Evolutionary conservation across 2,888 invertebrate genomes (phyloP), one percentile per base, ranked within the genome.

Genomic region (Aplocera efformata): DNA sequence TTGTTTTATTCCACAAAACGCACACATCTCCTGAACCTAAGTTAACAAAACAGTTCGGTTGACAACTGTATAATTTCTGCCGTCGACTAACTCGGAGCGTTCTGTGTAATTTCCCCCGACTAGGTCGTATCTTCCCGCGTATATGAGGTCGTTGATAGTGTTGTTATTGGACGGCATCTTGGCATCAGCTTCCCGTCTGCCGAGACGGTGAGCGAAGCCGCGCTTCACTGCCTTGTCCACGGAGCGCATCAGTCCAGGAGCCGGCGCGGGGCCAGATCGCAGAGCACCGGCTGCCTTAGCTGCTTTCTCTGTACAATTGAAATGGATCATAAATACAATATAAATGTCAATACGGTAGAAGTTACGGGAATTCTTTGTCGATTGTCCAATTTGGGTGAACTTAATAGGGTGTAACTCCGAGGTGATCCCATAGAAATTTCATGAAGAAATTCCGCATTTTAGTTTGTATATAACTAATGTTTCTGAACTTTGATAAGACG

Each of bases 271-370:
- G 48, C 49, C 72, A 2, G 71, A 59, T 3, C 77, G 66, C 25
- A 69, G 30, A 0, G 64, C 67, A 3, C 71, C 69, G 0, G 75
- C 71, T 0, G 72, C 62, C 50, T 63, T 63, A 1, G 79, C 77
- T 27, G 72, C 73, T 27, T 68, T 70, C 23, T 70, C 79, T 78
- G 50, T 54, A 2, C 13, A 17, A 5, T 17, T 2, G 13, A 17
- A 17, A 17, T 17, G 5, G 5, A 17, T 17, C 3, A 17, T 17
- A 17, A 17, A 17, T 5, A 17, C n/a, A n/a, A n/a, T n/a, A n/a
- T n/a, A n/a, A n/a, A n/a, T n/a, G n/a, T n/a, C n/a, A n/a, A n/a
- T n/a, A n/a, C n/a, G n/a, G n/a, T n/a, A n/a, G n/a, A n/a, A n/a
- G n/a, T n/a, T n/a, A n/a, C n/a, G n/a, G n/a, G n/a, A n/a, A n/a